These are phyloP conservation scores for Chitala chitala DNA, from an alignment of 2,113 vertebrate species.

Conservation along the genomic window DNA sequence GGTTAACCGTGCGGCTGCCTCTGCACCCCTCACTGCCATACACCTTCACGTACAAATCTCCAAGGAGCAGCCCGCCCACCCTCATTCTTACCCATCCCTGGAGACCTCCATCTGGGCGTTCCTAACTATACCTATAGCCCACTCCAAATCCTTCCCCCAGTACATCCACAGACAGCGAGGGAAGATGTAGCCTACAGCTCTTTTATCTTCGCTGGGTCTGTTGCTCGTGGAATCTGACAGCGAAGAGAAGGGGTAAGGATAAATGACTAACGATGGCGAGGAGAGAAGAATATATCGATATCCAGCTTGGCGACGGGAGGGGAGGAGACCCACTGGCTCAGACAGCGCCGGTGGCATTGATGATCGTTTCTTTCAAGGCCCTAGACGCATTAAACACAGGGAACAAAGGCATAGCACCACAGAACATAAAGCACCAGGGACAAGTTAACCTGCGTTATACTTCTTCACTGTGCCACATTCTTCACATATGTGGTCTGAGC, in stretches of 20 bases:
- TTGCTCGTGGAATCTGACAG: background rate
- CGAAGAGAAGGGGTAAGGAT: background rate
- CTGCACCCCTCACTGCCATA: background rate
- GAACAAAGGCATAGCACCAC: background rate
- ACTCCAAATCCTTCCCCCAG: background rate
- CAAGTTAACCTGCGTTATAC: background rate
- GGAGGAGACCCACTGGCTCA: background rate
- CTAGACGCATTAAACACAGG: constrained; percentile 12
- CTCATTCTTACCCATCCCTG: too few species aligned
- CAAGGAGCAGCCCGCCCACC: background rate
- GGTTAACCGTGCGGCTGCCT: background rate
- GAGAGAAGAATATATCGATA: constrained; percentile 12
- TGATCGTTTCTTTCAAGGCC: background rate
- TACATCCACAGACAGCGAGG: background rate
- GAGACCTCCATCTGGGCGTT: background rate
- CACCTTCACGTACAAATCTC: background rate
- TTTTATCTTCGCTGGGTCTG: background rate
- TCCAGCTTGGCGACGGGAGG: background rate
- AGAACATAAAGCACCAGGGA: background rate
- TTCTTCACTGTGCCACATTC: background rate
- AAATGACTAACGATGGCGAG: background rate
- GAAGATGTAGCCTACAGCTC: background rate
- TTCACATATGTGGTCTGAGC: constrained; percentile 1
- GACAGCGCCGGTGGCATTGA: background rate
- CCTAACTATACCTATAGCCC: background rate